A percentile compares a stretch with the other conserved stretches of the same genome.
phyloP scores from a whole-genome alignment of 2,797 vertebrate genomes.

The Darevskia nairensis region DNA sequence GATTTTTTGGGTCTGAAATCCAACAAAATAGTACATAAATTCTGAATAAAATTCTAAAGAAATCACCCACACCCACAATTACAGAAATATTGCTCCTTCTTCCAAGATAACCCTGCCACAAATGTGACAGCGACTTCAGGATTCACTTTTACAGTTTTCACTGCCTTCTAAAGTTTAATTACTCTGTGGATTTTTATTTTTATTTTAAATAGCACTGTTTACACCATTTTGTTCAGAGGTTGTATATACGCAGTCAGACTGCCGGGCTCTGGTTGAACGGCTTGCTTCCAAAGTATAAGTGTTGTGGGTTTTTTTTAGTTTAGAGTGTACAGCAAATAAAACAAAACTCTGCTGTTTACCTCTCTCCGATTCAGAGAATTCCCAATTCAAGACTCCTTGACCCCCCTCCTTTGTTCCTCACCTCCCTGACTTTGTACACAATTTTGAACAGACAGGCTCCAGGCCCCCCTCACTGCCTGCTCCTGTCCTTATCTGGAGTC shows the following conservation, averaged over 20 bases:
- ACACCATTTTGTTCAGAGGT: slow-evolving; percentile 52
- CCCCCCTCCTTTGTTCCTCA: neutral
- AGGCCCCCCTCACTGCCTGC: no score
- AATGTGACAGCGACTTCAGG: slow-evolving; percentile 34
- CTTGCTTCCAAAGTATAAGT: slow-evolving; percentile 35
- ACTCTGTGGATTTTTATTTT: slow-evolving; percentile 47
- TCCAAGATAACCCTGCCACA: neutral
- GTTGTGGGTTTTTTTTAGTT: slow-evolving; percentile 24
- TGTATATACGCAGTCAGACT: slow-evolving; percentile 43
- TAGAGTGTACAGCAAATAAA: fast-evolving
- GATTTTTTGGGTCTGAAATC: neutral
- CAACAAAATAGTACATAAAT: neutral
- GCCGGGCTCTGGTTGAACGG: slow-evolving; percentile 43
- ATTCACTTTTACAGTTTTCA: slow-evolving; percentile 46
- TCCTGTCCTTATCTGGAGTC: neutral
- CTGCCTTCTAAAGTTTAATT: slow-evolving; percentile 56
- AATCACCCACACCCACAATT: neutral
- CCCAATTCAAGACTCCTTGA: neutral
- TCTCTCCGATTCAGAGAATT: neutral
- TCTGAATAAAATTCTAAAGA: neutral
- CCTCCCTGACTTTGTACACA: neutral
- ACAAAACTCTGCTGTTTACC: neutral
- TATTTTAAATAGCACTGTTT: slow-evolving; percentile 43
- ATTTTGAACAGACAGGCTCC: neutral
- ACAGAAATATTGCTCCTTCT: neutral